Evolutionary conservation across 2,113 vertebrate species (phyloP), one percentile per base, ranked within the genome.

Genomic region (Argyrosomus japonicus): DNA sequence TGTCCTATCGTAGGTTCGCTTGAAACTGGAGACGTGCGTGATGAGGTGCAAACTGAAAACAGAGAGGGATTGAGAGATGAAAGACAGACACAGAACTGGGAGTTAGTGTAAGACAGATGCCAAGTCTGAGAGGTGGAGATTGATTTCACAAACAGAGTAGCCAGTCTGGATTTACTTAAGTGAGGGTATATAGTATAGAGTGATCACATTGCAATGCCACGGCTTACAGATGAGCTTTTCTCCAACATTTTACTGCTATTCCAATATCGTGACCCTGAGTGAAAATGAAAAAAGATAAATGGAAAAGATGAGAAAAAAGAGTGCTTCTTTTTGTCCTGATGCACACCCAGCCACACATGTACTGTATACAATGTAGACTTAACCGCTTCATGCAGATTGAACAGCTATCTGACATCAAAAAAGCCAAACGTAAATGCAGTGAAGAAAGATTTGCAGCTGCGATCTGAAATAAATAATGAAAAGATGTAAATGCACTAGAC

Each of bases 81-180:
- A 62, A 81, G 57, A 73, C 75, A 81, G 62, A 61, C 71, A 40
- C 17, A 77, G 57, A 89, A 48, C 8, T 13, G 25, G 64, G 40
- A 21, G 57, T 8, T 19, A 53, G 47, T 40, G 68, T 58, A 36
- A 81, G 45, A 81, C 80, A 79, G 57, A 89, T 71, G 78, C 67
- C 77, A 89, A 68, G 60, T 68, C 62, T 47, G 13, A 54, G 43
- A 67, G 7, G 73, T 68, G 50, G 60, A 63, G 89, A 89, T 61
- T 74, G 90, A 76, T 87, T 79, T 79, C 60, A 61, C 75, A 48
- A 80, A 81, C 53, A 43, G 47, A 80, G 63, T 2, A n/a, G 74
- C n/a, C 11, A 53, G 71, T 77, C 83, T 85, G 88, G 85, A 77
- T 71, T 90, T 65, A 85, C 68, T 89, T 79, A 68, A 51, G 76